phyloP scores from a whole-genome alignment of 2,888 invertebrate species.

The Tetragonula carbonaria region DNA sequence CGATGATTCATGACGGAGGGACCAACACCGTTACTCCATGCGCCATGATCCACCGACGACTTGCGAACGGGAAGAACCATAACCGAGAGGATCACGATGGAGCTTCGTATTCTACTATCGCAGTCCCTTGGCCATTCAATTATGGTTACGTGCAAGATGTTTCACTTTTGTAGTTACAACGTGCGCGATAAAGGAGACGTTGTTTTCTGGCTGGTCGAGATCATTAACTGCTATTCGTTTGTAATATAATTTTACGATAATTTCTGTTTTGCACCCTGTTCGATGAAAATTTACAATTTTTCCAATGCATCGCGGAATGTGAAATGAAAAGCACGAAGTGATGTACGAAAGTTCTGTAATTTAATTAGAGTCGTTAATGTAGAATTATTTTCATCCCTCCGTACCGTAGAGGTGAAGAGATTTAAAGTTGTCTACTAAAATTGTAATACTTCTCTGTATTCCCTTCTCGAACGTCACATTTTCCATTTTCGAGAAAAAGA shows the following conservation, averaged over 20 bases:
- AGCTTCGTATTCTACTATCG: background rate
- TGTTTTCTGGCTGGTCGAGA: background rate
- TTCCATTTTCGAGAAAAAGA: background rate
- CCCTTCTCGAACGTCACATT: background rate
- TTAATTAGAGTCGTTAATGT: no score
- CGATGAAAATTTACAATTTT: no score
- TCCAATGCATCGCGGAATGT: no score
- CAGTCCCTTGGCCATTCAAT: constrained; percentile 2
- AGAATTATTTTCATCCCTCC: background rate
- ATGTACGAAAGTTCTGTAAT: no score
- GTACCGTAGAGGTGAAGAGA: no score
- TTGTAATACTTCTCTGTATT: background rate
- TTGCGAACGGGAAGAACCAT: constrained; percentile 8
- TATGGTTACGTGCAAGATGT: background rate
- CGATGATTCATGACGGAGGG: constrained; percentile 37
- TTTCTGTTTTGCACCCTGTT: no score
- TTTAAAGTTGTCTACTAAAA: background rate
- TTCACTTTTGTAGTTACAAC: background rate
- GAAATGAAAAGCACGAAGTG: no score
- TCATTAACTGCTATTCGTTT: background rate
- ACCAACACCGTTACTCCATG: constrained; percentile 15
- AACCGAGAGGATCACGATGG: background rate
- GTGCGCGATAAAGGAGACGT: background rate
- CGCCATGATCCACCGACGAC: constrained; percentile 5
- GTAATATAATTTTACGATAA: no score